phyloP scores from a whole-genome alignment of 2,113 vertebrate species.

The Scortum barcoo region DNA sequence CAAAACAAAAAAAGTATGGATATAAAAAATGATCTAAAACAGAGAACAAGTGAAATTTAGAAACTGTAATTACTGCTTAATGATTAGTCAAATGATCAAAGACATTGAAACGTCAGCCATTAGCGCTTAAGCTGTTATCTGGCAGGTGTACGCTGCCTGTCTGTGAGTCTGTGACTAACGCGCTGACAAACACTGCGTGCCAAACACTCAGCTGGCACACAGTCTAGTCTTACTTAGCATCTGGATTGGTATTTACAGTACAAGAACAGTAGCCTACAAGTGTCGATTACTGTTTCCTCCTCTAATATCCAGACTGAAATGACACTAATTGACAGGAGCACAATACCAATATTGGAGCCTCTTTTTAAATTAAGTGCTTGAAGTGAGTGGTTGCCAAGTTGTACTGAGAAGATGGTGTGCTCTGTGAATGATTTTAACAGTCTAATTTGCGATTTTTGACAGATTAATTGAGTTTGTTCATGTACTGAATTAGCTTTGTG shows the following conservation, averaged over 20 bases:
- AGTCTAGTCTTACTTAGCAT: not conserved
- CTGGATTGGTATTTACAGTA: not conserved
- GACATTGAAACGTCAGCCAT: not conserved
- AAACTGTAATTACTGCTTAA: not conserved
- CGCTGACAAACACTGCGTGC: not conserved
- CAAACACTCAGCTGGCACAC: too few species aligned
- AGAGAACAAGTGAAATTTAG: too few species aligned
- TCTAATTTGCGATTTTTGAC: not conserved
- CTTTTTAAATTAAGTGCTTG: not conserved
- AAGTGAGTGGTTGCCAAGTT: not conserved
- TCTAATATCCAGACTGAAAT: not conserved
- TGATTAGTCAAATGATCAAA: not conserved
- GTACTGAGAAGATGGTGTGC: not conserved
- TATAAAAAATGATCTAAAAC: not conserved
- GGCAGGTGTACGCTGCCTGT: slow-evolving; percentile 2
- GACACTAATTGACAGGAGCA: slow-evolving; percentile 1
- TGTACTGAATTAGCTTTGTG: not conserved
- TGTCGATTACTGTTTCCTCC: not conserved
- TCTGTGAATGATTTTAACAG: not conserved
- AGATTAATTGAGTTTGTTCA: not conserved
- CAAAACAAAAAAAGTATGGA: not conserved
- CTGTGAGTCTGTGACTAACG: slow-evolving; percentile 13
- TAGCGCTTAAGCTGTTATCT: not conserved
- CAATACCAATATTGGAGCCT: not conserved
- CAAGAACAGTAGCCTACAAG: not conserved